phyloP scores from a whole-genome alignment of 2,113 vertebrate genomes.

The Toxotes chatareus region DNA sequence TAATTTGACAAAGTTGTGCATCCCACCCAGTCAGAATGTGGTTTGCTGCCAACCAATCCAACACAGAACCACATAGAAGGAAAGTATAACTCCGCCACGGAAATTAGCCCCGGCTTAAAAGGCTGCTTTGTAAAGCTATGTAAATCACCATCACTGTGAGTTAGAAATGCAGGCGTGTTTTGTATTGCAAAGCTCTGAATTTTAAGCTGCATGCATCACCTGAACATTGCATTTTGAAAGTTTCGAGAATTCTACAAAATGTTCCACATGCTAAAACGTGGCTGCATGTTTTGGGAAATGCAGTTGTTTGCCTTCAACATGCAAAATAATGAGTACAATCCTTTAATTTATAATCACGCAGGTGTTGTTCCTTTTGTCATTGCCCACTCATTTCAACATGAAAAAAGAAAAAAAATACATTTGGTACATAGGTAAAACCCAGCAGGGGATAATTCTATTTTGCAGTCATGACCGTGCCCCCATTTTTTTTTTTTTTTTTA shows the following conservation, averaged over 20 bases:
- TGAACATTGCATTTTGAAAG: neutral
- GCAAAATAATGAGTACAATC: neutral
- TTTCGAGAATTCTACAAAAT: neutral
- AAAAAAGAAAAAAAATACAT: conserved; percentile 34
- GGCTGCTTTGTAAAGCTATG: too few species aligned
- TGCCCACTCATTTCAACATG: neutral
- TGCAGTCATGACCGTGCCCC: conserved; percentile 42
- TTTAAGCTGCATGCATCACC: neutral
- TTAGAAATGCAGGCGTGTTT: neutral
- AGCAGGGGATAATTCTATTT: conserved; percentile 56
- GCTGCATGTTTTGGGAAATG: neutral
- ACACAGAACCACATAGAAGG: too few species aligned
- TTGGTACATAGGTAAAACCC: conserved; percentile 46
- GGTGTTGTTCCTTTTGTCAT: conserved; percentile 49
- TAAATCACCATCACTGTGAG: neutral
- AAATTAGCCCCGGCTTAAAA: neutral
- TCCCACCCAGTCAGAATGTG: too few species aligned
- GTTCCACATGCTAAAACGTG: neutral
- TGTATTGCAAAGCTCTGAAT: neutral
- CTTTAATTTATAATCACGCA: conserved; percentile 54
- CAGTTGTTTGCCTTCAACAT: neutral
- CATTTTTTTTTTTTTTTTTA: conserved; percentile 27
- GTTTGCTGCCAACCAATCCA: too few species aligned
- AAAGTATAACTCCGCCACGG: too few species aligned
- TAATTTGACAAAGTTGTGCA: too few species aligned